phyloP scores from a whole-genome alignment of 2,113 vertebrate species.

The Hydrolagus affinis region DNA sequence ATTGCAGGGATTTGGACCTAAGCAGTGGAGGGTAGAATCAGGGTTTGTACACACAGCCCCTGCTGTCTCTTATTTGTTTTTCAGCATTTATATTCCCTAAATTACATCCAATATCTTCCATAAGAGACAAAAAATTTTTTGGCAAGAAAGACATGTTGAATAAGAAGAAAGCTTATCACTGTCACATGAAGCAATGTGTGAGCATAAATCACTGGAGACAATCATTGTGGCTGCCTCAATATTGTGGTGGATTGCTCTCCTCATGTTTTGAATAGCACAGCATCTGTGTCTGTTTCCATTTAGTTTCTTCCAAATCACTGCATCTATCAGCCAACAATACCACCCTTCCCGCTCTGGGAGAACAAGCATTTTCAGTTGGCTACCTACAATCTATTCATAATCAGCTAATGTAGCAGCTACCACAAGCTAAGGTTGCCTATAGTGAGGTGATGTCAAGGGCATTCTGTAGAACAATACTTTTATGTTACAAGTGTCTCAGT shows the following conservation, averaged over 20 bases:
- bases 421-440: background rate
- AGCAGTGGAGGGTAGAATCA: too few species aligned
- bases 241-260: background rate
- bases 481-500: background rate
- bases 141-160: background rate
- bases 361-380: background rate
- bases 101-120: background rate
- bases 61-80: background rate
- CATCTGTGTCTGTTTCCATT: background rate
- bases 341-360: background rate
- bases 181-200: background rate
- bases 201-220: conserved; percentile 17
- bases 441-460: conserved; percentile 1
- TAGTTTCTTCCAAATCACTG: background rate
- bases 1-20: too few species aligned
- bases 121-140: background rate
- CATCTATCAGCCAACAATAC: background rate
- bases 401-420: background rate
- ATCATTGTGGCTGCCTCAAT: background rate
- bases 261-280: background rate
- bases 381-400: background rate
- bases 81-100: background rate
- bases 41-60: too few species aligned
- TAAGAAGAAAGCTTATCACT: conserved; percentile 8
- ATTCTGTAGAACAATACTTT: background rate